Evolutionary conservation across 2,113 vertebrate species (phyloP).

Genomic region (Phalacrocorax aristotelis): DNA sequence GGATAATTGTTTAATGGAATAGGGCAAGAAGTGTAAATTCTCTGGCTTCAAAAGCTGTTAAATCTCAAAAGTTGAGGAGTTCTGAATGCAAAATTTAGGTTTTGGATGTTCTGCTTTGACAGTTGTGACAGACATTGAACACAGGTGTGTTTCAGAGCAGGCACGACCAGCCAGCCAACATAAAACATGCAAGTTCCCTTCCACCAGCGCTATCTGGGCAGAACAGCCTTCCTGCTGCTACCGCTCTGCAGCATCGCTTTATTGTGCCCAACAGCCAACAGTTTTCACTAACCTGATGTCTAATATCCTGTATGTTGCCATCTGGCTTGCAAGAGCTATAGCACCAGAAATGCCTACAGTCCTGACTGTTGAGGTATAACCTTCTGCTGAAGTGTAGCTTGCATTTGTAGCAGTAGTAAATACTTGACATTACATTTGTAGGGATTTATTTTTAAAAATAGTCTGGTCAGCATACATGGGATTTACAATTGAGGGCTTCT

Average conservation of each 20-base stretch:
- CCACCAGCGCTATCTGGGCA: rapidly evolving
- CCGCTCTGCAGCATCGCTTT: rapidly evolving
- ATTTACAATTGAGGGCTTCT: neutral
- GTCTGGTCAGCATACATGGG: neutral
- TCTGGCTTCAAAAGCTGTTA: neutral
- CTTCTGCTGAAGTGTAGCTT: neutral
- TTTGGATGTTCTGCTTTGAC: conserved; percentile 20
- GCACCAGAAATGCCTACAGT: neutral
- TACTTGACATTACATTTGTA: neutral
- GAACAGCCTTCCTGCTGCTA: neutral
- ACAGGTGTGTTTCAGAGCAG: neutral
- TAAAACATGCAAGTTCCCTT: neutral
- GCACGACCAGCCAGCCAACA: neutral
- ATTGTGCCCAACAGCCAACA: neutral
- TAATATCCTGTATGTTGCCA: neutral
- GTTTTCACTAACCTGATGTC: neutral
- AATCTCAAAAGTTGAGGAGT: neutral
- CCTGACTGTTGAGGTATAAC: neutral
- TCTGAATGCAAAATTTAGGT: neutral
- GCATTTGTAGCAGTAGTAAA: neutral
- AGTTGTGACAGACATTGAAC: conserved; percentile 76
- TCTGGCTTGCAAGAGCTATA: neutral
- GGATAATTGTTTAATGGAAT: neutral
- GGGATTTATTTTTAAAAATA: neutral
- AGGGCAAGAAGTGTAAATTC: neutral